These are phyloP conservation scores for Archips crataeganus DNA, from an alignment of 2,888 invertebrate genomes.

Conservation along the genomic window DNA sequence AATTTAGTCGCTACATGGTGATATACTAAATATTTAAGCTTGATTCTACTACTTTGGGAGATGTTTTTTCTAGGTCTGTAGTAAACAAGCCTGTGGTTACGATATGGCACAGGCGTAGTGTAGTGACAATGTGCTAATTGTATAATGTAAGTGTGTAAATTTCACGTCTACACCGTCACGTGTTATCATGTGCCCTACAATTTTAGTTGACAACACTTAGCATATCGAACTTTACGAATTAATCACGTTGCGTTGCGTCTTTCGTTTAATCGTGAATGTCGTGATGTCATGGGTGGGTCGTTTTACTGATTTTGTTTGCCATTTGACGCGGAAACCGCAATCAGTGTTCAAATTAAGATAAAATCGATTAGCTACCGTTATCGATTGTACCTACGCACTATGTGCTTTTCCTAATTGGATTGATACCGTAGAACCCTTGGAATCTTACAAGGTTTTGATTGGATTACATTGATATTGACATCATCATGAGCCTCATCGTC, in stretches of 20 bases:
- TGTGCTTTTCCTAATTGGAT: not conserved
- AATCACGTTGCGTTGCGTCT: slow-evolving; percentile 4
- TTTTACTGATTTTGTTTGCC: slow-evolving; percentile 2
- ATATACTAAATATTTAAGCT: no score
- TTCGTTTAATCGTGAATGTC: not conserved
- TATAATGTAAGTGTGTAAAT: not conserved
- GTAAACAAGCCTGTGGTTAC: not conserved
- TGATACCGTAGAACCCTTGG: not conserved
- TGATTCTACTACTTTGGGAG: no score
- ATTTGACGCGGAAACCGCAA: not conserved
- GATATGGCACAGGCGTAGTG: not conserved
- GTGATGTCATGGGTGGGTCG: slow-evolving; percentile 7
- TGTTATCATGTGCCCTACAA: not conserved
- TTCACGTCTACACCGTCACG: slow-evolving; percentile 1
- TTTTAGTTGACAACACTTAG: slow-evolving; percentile 6
- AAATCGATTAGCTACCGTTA: slow-evolving; percentile 2
- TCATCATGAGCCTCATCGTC: no score
- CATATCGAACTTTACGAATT: slow-evolving; percentile 15
- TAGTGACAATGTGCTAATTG: slow-evolving; percentile 12
- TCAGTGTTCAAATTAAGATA: slow-evolving; percentile 13
- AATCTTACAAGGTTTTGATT: no score
- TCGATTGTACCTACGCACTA: not conserved
- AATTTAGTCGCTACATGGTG: no score
- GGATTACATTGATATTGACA: no score
- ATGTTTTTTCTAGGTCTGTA: not conserved